These are phyloP conservation scores for Uria aalge DNA, from an alignment of 2,113 vertebrate genomes.

Conservation along the genomic window DNA sequence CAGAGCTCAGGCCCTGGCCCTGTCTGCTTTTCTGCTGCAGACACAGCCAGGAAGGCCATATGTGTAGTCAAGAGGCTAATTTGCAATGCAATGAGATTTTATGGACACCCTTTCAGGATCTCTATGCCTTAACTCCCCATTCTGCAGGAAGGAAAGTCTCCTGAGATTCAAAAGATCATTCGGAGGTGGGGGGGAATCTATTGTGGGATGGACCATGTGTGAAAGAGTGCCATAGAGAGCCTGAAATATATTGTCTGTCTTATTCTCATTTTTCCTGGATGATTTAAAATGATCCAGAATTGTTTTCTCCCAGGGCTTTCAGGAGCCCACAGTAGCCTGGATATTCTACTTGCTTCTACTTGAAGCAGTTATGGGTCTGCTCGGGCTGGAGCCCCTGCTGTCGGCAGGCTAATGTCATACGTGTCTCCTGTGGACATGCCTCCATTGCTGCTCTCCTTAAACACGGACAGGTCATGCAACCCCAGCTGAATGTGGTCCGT, in stretches of 20 bases:
- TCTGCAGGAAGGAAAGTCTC: not conserved
- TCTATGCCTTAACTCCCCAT: not conserved
- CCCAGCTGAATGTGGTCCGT: fast-evolving
- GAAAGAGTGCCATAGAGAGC: not conserved
- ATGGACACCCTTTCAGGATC: not conserved
- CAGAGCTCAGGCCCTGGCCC: not conserved
- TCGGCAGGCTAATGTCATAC: not conserved
- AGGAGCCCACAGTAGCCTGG: not conserved
- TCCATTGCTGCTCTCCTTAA: not conserved
- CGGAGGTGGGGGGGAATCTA: not conserved
- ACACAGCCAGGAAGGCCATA: not conserved
- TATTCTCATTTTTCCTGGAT: not conserved
- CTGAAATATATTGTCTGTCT: not conserved
- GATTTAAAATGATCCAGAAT: not conserved
- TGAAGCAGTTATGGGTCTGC: not conserved
- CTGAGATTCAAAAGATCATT: not conserved
- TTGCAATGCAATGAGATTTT: not conserved
- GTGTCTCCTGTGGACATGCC: not conserved
- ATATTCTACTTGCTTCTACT: not conserved
- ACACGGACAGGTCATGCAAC: fast-evolving
- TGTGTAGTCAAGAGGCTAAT: not conserved
- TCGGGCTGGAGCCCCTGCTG: fast-evolving
- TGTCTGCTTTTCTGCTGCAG: not conserved
- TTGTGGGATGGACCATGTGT: not conserved
- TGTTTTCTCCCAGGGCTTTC: fast-evolving